Percentiles rank a stretch among this genome's conserved stretches.
Evolutionary conservation across 2,113 vertebrate genomes (phyloP).

Genomic region (Pteruthius melanotis): DNA sequence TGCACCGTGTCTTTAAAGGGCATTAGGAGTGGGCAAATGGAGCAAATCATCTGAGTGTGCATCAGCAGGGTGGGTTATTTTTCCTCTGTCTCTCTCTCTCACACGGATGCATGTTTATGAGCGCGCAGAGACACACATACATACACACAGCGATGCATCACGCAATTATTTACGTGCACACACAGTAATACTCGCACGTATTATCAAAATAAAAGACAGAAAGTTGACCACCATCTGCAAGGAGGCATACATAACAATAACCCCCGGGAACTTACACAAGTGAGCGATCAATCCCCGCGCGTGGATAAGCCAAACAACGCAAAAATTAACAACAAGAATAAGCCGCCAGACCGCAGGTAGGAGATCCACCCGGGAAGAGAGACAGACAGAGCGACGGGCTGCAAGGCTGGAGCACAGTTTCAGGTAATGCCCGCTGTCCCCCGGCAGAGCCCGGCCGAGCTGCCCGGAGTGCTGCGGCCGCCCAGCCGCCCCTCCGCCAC

Average conservation of each 20-base stretch:
- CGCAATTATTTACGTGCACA: not conserved
- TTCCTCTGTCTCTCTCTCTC: not conserved
- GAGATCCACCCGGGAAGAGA: not conserved
- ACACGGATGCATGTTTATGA: not conserved
- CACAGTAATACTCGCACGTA: not conserved
- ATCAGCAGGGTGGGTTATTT: not conserved
- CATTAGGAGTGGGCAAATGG: conserved; percentile 22
- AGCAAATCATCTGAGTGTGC: not conserved
- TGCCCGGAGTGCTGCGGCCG: conserved; percentile 19
- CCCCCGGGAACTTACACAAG: conserved; percentile 64
- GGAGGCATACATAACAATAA: conserved; percentile 25
- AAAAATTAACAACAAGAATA: not conserved
- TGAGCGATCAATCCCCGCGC: conserved; percentile 49
- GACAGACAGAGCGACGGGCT: not conserved
- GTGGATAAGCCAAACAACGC: conserved; percentile 35
- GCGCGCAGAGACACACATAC: fast-evolving
- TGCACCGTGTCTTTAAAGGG: conserved; percentile 1
- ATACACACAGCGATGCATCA: not conserved
- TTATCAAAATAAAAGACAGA: conserved; percentile 42
- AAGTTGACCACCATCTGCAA: conserved; percentile 70
- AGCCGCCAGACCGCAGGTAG: conserved; percentile 25
- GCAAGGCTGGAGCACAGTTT: not conserved
- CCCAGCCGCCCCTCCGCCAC: not conserved
- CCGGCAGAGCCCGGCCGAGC: not conserved
- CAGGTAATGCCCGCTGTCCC: conserved; percentile 57